A percentile compares a stretch with the other conserved stretches of the same genome.
Conservation (phyloP, 2,113 vertebrate genomes). For the Pheucticus melanocephalus region DNA sequence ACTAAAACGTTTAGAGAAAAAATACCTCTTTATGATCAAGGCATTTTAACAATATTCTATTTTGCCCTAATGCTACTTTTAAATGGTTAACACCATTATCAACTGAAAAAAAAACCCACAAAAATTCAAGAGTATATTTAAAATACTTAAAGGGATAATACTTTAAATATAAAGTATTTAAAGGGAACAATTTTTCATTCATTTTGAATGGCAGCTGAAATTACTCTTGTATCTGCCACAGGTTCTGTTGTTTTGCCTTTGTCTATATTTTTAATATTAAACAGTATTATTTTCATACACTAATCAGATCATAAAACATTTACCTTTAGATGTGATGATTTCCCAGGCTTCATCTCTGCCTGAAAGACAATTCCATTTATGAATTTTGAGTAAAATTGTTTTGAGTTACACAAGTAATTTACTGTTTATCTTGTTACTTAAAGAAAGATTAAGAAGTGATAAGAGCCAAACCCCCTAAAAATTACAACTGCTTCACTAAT, state of each 20-base stretch:
- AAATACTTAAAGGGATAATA: not conserved
- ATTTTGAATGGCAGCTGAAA: not conserved
- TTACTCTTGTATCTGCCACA: not conserved
- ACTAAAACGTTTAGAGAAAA: not conserved
- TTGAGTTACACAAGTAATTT: not conserved
- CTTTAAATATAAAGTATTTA: too few species aligned
- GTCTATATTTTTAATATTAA: not conserved
- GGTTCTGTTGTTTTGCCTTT: not conserved
- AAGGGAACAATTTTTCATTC: not conserved
- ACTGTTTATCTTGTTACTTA: not conserved
- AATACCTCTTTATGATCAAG: not conserved
- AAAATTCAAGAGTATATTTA: not conserved
- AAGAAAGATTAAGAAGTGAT: not conserved
- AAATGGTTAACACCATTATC: not conserved
- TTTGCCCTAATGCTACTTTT: not conserved
- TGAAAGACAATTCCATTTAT: conserved; percentile 55
- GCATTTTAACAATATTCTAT: not conserved
- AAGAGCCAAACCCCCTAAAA: not conserved
- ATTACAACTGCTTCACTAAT: not conserved
- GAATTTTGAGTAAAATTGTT: not conserved
- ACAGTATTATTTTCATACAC: not conserved
- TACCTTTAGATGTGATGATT: conserved; percentile 44
- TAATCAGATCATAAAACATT: conserved; percentile 20
- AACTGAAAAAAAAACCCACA: not conserved
- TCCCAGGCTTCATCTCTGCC: conserved; percentile 48